Conservation (phyloP, 2,888 invertebrate genomes). For the Lasioglossum zephyrum region DNA sequence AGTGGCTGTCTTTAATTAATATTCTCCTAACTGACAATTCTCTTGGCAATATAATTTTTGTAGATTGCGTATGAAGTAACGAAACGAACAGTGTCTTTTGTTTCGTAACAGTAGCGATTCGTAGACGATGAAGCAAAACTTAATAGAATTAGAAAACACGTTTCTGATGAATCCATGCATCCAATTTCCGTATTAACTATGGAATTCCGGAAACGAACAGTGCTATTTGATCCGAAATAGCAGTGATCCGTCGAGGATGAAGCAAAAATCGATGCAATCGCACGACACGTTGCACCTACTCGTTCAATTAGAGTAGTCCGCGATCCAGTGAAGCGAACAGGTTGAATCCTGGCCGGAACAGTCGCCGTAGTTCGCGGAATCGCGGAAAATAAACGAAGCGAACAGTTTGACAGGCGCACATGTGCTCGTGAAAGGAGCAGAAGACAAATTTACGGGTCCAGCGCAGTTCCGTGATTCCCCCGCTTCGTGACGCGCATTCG, state of each 20-base stretch:
- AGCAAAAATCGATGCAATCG: conserved; percentile 26
- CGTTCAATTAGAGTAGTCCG: conserved; percentile 7
- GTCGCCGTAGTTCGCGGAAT: conserved; percentile 26
- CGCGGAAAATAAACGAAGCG: conserved; percentile 37
- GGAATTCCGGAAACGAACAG: not conserved
- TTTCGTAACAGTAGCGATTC: conserved; percentile 7
- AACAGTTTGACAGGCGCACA: conserved; percentile 34
- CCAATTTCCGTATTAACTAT: not conserved
- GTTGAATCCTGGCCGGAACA: not conserved
- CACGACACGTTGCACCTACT: not conserved
- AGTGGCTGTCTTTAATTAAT: not conserved
- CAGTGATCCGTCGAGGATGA: conserved; percentile 19
- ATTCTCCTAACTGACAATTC: not conserved
- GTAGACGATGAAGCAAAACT: conserved; percentile 23
- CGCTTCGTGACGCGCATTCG: not conserved
- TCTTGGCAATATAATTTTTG: not conserved
- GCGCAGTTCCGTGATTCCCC: not conserved
- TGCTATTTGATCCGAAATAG: not conserved
- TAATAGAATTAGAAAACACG: conserved; percentile 7
- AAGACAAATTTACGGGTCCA: conserved; percentile 40
- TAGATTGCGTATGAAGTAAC: not conserved
- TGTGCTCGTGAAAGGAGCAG: conserved; percentile 40
- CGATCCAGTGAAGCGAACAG: conserved; percentile 8
- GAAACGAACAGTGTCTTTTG: not conserved
- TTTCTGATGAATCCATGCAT: not conserved